Evolutionary conservation across 2,797 vertebrate genomes (phyloP).

Genomic region (Rousettus madagascariensis): DNA sequence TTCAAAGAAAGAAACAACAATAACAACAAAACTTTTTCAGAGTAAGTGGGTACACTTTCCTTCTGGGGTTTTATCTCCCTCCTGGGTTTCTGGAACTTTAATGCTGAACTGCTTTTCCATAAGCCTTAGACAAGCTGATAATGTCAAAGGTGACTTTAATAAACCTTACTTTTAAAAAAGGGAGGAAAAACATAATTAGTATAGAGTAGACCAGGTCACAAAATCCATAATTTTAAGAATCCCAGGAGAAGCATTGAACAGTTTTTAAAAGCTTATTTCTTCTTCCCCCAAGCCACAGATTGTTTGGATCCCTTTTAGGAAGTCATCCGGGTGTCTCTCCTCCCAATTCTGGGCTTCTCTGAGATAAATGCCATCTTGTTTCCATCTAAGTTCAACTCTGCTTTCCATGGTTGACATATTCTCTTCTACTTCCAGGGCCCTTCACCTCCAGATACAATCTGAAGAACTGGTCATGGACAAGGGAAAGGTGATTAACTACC

Average conservation of each 20-base stretch:
- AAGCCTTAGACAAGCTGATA: background rate
- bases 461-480: background rate
- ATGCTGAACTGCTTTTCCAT: background rate
- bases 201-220: background rate
- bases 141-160: slow-evolving; percentile 34
- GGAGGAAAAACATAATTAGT: background rate
- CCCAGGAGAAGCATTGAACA: background rate
- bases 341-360: background rate
- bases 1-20: background rate
- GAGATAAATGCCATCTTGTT: slow-evolving; percentile 9
- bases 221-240: background rate
- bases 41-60: background rate
- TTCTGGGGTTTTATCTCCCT: background rate
- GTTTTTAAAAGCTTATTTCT: slow-evolving; percentile 27
- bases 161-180: background rate
- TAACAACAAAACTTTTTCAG: background rate
- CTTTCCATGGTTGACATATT: background rate
- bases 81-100: slow-evolving; percentile 2
- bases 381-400: background rate
- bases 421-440: background rate
- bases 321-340: background rate
- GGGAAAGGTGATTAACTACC: background rate
- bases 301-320: background rate
- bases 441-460: background rate
- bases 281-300: background rate